Base-by-base conservation (phyloP, 2,888 invertebrate species). In the Diplolepis rosae region DNA sequence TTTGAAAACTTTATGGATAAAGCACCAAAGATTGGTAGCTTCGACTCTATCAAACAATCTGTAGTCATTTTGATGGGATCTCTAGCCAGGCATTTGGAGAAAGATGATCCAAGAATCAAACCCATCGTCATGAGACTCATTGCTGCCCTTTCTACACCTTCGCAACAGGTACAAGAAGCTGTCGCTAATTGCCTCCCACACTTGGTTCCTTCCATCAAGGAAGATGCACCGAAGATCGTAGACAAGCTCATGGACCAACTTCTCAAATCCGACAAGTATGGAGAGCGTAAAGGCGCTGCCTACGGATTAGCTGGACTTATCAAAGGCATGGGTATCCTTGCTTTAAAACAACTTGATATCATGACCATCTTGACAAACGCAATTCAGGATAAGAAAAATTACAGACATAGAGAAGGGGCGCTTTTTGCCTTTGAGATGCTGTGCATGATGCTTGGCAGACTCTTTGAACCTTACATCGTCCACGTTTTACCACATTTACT, bases 381-480 rank as follows among this genome's bases (percentile, higher is more conserved):
- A 68, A 96, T 99, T 80, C 97, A 98, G 86, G 97, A 99, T 87
- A 99, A 99, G 89, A 98, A 98, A 88, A 97, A 97, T 87, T 96
- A 95, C 83, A 94, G 96, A 80, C 95, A 96, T 79, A 91, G 98
- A 69, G 99, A 98, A 92, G 98, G 97, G 66, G 98, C 98, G 0
- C 90, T 99, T 66, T 97, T 99, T 90, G 98, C 98, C 0, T 96
- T 99, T 90, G 99, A 99, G 91, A 97, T 98, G 93, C 91, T 98
- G 52, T 98, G 98, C 89, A 94, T 94, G 81, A 96, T 96, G 92
- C 92, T 99, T 83, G 99, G 99, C 0, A 94, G 98, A 54, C 91
- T 99, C 71, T 99, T 99, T 90, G 99, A 99, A 90, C 99, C 99
- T 0, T 99, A 99, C 90, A 97, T 99, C 74, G 97, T 99, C 68